Base-by-base conservation (phyloP, 1,140 invertebrate species). In the Mylabris phalerata region DNA sequence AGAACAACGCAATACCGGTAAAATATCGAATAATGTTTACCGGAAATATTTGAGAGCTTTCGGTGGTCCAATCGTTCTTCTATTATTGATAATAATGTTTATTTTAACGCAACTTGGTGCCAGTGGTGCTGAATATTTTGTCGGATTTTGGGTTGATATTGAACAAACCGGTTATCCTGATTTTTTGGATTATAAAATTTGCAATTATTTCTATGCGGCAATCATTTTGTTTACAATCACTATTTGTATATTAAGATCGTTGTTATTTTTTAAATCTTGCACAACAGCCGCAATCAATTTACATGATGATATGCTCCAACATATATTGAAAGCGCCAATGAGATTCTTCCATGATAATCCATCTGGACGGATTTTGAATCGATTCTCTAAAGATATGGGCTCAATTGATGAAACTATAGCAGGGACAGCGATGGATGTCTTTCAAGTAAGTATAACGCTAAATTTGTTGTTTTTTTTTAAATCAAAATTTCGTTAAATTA, bases 321-420 rank as follows among this genome's bases (percentile, higher is more conserved):
- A 85, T 46, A 82, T 96, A 1, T 82, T 92, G 32, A 78, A 85
- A 3, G 85, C 90, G 0, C 88, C 86, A 0, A 92, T 95, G 80
- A 78, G 82, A 5, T 95, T 95, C 75, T 95, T 95, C 73, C 91
- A 93, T 63, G 86, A 83, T 9, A 94, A 94, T 72, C 86, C 89
- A 2, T 78, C 78, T 60, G 88, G 87, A 4, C 76, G 89, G 4
- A 90, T 87, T 10, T 68, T 89, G 3, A 89, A 89, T 67, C 72
- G 86, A 42, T 89, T 89, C 63, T 82, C 85, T 1, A 88, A 87
- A 71, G 86, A 89, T 59, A 79, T 87, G 67, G 86, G 88, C 0
- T 81, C 84, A 0, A 82, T 93, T 61, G 93, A 95, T 69, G 92
- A 96, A 72, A 70, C 85, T 1, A 72, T 96, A 5, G 92, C 93